Conservation (phyloP, 2,888 invertebrate genomes). For the Brassicogethes aeneus region DNA sequence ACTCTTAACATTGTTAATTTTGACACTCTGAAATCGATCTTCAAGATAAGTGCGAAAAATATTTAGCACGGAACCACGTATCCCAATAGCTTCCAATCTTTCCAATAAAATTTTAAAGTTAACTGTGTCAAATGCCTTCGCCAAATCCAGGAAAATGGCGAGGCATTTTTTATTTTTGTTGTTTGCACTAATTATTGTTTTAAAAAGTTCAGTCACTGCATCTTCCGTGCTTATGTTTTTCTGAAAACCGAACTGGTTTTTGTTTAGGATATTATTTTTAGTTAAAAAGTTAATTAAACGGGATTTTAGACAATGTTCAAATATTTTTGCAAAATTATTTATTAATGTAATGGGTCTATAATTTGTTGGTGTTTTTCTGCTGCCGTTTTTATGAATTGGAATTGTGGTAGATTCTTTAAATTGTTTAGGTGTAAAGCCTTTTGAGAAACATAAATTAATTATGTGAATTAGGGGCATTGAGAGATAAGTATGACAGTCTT, state of each 20-base stretch:
- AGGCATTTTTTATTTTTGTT: background rate
- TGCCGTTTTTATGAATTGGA: background rate
- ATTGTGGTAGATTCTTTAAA: background rate
- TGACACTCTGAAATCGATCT: background rate
- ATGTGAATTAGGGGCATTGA: background rate
- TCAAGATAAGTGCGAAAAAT: background rate
- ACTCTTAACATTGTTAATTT: background rate
- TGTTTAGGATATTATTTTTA: too few relatives aligned
- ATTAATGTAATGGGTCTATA: background rate
- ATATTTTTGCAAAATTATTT: background rate
- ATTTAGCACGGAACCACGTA: background rate
- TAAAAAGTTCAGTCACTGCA: too few relatives aligned
- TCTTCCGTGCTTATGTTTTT: too few relatives aligned
- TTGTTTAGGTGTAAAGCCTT: background rate
- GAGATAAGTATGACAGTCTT: background rate
- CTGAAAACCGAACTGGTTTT: too few relatives aligned
- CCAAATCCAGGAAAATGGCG: too few relatives aligned
- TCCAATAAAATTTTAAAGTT: too few relatives aligned
- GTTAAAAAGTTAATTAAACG: too few relatives aligned
- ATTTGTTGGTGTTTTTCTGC: too few relatives aligned
- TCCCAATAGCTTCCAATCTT: too few relatives aligned
- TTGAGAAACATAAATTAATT: background rate
- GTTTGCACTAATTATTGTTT: background rate
- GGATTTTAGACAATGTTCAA: too few relatives aligned
- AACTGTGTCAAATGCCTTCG: too few relatives aligned